Base-by-base conservation (phyloP, 1,140 invertebrate species). In the Acyrthosiphon pisum region DNA sequence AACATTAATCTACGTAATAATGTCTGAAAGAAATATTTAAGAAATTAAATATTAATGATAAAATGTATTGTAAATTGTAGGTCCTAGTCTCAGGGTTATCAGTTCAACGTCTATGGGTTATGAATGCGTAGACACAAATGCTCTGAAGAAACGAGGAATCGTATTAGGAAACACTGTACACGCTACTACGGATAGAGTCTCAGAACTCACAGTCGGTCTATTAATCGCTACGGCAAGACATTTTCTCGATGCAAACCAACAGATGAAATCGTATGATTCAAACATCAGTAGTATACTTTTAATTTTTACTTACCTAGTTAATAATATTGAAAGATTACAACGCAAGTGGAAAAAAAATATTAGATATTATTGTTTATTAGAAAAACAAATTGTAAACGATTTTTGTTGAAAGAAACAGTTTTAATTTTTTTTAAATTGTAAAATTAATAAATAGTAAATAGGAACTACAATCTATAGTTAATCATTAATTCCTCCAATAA, bases 31-130 rank as follows among this genome's bases (percentile, higher is more conserved):
- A 60, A 60, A 56, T 56, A 26, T n/a, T n/a, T n/a, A n/a, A n/a
- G n/a, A n/a, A n/a, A 76, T 76, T 41, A 11, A 9, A 46, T 8
- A 46, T 46, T 7, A 8, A 46, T 46, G 44, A 46, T 46, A 46
- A 35, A 81, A 81, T 81, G 8, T n/a, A 93, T 37, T 53, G 44
- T n/a, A 81, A 35, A 37, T 87, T 50, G 37, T 22, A 94, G 86
- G 98, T 26, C 95, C 96, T 20, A 96, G 96, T 60, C 95, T 99
- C 60, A 98, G 98, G 96, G 97, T 98, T 3, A 96, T 99, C n/a
- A 96, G 96, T 0, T 99, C 98, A 0, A 98, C 99, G 96, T 99
- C 98, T 1, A 98, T 99, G n/a, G 99, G 98, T 1, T 96, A 97
- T 94, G 97, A 98, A 94, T 97, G 98, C 94, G 96, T 98, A 76